Base-by-base conservation (phyloP, 92 coral and sea anemone species). In the Umimayanthus chanpuru region DNA sequence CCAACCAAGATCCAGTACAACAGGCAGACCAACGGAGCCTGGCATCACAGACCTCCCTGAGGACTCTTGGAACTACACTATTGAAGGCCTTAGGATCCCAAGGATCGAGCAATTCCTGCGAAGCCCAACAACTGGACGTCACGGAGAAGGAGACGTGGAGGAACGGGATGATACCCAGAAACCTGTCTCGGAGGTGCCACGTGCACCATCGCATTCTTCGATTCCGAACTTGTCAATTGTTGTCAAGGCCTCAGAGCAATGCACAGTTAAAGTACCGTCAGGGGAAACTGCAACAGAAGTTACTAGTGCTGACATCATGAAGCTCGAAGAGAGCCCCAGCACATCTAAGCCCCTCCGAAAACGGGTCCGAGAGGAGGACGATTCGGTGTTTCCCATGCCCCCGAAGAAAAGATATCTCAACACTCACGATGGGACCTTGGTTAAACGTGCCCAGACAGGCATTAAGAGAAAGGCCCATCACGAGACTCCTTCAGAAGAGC, bases 21-120 rank as follows among this genome's bases (percentile, higher is more conserved):
- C 76, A 26, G 76, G 76, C 36, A 71, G 76, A 26, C 76, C 40
- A 71, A 25, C 76, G 4, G 76, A 71, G 16, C 76, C 40, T 71
- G 2, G 76, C 76, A 25, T 5, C 39, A 25, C 39, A 30, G 18
- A 28, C 76, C 76, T 7, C 76, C 15, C 76, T 25, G 38, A 25
- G 5, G n/a, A 71, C 39, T 71, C 76, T 0, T 71, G 76, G 76
- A 71, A 71, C 5, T 71, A 71, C 76, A 71, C 76, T 28, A 71
- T 25, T 36, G 79, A 75, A 75, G 79, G 79, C 50, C 79, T 32
- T 11, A 75, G 79, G 79, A 75, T 39, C 50, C 79, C 79, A 32
- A 32, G 79, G 49, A 75, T 75, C 79, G 79, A 75, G 49, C 79
- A 75, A 39, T 75, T 71, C 40, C 76, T 71, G 76, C 76, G 15